Conservation (phyloP, 2,888 invertebrate species). For the Xestia c-nigrum region DNA sequence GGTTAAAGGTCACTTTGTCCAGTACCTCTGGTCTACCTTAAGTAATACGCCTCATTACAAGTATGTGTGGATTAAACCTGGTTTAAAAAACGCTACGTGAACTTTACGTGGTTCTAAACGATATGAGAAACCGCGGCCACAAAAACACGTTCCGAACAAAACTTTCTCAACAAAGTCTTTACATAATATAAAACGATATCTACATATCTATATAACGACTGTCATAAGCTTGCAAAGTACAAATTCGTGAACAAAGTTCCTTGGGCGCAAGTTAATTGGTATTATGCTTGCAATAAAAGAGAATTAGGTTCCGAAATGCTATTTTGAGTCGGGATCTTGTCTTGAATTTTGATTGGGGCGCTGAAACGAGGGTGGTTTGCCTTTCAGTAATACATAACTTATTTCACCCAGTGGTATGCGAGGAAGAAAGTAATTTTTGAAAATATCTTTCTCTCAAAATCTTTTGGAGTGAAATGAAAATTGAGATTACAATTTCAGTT, state of each 20-base stretch:
- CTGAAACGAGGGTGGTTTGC: conserved; percentile 32
- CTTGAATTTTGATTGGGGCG: conserved; percentile 76
- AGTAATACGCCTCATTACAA: neutral
- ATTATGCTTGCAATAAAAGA: conserved; percentile 74
- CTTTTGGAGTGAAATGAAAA: conserved; percentile 2
- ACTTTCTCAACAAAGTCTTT: conserved; percentile 2
- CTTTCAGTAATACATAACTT: conserved; percentile 43
- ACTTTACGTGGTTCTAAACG: no score
- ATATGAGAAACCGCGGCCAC: neutral
- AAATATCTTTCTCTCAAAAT: conserved; percentile 34
- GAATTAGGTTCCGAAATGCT: conserved; percentile 73
- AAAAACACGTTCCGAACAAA: neutral
- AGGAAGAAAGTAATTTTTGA: conserved; percentile 35
- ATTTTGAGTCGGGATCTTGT: conserved; percentile 72
- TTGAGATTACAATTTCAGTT: conserved; percentile 1
- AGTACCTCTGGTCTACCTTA: neutral
- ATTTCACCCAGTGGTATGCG: conserved; percentile 31
- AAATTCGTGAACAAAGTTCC: conserved; percentile 53
- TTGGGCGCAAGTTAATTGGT: conserved; percentile 68
- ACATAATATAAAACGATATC: conserved; percentile 31
- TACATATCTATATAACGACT: conserved; percentile 31
- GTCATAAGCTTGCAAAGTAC: conserved; percentile 21
- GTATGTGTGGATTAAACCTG: neutral
- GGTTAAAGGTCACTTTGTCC: neutral
- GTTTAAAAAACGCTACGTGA: neutral